Evolutionary conservation across 2,888 invertebrate genomes (phyloP), one percentile per base, ranked within the genome.

Genomic region (Priocnemis perturbator): DNA sequence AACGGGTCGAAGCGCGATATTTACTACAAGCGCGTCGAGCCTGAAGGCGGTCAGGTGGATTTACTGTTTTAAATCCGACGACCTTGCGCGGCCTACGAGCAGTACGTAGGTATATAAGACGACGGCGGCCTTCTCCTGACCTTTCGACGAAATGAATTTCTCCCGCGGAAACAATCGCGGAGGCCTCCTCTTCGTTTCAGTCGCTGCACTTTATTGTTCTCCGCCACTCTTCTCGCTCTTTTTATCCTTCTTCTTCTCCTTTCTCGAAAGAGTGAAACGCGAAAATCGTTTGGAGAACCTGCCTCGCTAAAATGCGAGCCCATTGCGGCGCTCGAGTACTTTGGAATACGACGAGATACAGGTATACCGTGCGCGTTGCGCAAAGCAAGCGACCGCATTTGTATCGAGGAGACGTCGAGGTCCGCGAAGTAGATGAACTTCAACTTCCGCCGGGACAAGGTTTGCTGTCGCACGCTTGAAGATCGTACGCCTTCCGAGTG

Each of bases 31-130:
- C 47, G 57, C 21, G 61, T 47, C 58, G 20, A 15, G 17, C 44
- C 61, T 37, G 69, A 69, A 74, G 60, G 74, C 64, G 56, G 62
- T 67, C 71, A 64, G 66, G 66, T 74, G 62, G 71, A 74, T 69
- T 67, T 60, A 62, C 69, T 52, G 69, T 65, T 67, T 71, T 53
- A 71, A 71, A 74, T 62, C 61, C 30, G 58, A 20, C 67, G 71
- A 65, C 75, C 71, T 75, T 75, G 73, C 58, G 47, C 74, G 67
- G 74, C 74, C 70, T 70, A 75, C 70, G 64, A 55, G 17, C 17
- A 30, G 5, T 60, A 19, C 30, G 60, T 37, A 53, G 37, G 37
- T 37, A 37, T 37, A 37, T 26, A 60, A 37, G 67, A 67, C 19
- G 64, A 69, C 21, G 63, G 64, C 30, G 37, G 57, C 57, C 57